A percentile compares a stretch with the other conserved stretches of the same genome.
phyloP scores from a whole-genome alignment of 2,797 vertebrate species.

The Erpetoichthys calabaricus region DNA sequence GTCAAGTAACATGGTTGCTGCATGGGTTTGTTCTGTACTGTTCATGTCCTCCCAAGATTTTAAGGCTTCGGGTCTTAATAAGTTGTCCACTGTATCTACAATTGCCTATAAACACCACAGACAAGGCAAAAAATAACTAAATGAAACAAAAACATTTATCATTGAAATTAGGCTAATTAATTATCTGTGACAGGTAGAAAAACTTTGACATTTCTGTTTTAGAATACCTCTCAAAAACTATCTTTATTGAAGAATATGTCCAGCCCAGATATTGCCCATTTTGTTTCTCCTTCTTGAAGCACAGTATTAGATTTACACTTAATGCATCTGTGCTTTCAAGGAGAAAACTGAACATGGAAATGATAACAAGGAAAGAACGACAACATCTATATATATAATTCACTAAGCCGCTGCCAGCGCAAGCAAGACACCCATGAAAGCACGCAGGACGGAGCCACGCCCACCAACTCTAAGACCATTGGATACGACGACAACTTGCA shows the following conservation, averaged over 20 bases:
- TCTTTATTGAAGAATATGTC: too few relatives aligned
- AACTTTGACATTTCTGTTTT: too few relatives aligned
- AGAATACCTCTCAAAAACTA: neutral
- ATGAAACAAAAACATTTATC: too few relatives aligned
- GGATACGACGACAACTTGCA: too few relatives aligned
- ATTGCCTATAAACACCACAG: conserved; percentile 80
- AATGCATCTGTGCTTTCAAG: conserved; percentile 8
- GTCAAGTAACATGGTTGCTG: conserved; percentile 95
- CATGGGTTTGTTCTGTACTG: conserved; percentile 88
- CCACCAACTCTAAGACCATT: too few relatives aligned
- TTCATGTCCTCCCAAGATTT: conserved; percentile 98
- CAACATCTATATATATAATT: neutral
- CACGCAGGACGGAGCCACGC: too few relatives aligned
- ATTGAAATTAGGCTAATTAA: too few relatives aligned
- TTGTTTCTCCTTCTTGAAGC: neutral
- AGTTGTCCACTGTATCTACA: conserved; percentile 96
- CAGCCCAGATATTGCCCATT: too few relatives aligned
- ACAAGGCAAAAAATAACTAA: conserved; percentile 7
- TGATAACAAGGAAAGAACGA: neutral
- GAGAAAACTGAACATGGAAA: conserved; percentile 10
- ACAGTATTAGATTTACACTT: neutral
- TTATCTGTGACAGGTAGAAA: too few relatives aligned
- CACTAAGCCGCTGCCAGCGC: too few relatives aligned
- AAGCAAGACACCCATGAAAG: too few relatives aligned
- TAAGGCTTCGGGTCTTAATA: conserved; percentile 84